These are phyloP conservation scores for Spodoptera litura DNA, from an alignment of 1,140 invertebrate genomes.

Conservation along the genomic window DNA sequence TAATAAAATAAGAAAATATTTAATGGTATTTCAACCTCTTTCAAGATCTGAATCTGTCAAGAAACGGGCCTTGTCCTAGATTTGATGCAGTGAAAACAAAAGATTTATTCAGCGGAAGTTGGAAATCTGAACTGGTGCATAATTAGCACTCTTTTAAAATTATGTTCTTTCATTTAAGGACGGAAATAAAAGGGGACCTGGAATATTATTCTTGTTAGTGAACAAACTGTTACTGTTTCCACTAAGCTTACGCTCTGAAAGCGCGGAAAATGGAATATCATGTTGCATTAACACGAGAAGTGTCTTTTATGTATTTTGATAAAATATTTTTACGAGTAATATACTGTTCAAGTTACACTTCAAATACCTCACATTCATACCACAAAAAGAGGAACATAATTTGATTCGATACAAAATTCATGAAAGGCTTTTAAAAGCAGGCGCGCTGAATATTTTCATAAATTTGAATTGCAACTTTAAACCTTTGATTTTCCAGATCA, in stretches of 20 bases:
- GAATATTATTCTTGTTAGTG: conserved; percentile 2
- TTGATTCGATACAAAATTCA: neutral
- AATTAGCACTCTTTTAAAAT: conserved; percentile 31
- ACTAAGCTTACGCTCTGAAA: neutral
- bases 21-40: neutral
- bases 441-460: conserved; percentile 43
- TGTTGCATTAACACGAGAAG: neutral
- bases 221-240: conserved; percentile 15
- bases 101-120: conserved; percentile 24
- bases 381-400: neutral
- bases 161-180: neutral
- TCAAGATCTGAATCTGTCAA: neutral
- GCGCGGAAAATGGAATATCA: neutral
- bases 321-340: neutral
- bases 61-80: conserved; percentile 18
- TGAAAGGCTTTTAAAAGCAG: conserved; percentile 10
- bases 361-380: neutral
- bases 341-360: neutral
- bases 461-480: conserved; percentile 51
- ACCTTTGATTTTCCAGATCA: conserved; percentile 48
- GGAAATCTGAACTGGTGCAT: conserved; percentile 18
- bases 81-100: conserved; percentile 12
- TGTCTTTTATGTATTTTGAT: neutral
- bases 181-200: neutral
- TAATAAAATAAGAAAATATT: conserved; percentile 4